A percentile compares a stretch with the other conserved stretches of the same genome.
These are phyloP conservation scores for Musca vetustissima DNA, from an alignment of 1,140 invertebrate genomes.

Conservation along the genomic window DNA sequence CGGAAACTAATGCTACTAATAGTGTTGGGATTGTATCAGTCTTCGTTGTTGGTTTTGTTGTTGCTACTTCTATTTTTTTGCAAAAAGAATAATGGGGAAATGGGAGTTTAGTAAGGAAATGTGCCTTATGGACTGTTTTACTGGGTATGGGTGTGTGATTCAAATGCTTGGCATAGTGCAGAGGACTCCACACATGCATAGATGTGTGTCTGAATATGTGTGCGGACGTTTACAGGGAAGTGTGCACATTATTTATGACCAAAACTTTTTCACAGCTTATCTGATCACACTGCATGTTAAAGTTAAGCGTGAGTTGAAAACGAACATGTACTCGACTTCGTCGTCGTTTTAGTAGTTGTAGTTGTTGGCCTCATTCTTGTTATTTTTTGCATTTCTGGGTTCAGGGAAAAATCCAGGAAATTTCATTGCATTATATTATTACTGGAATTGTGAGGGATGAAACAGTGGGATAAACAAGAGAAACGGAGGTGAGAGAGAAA, in stretches of 20 bases:
- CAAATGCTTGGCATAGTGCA: no score
- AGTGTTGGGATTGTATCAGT: slow-evolving; percentile 1
- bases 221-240: background rate
- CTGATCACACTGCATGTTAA: slow-evolving; percentile 18
- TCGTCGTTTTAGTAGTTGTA: no score
- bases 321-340: background rate
- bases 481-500: no score
- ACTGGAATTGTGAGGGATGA: no score
- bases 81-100: background rate
- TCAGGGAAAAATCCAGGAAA: background rate
- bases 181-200: background rate
- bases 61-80: no score
- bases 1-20: slow-evolving; percentile 15
- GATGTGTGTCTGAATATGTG: slow-evolving; percentile 1
- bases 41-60: no score
- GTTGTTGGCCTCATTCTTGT: background rate
- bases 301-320: slow-evolving; percentile 10
- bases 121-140: no score
- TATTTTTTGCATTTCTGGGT: background rate
- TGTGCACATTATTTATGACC: slow-evolving; percentile 31
- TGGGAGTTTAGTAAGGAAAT: no score
- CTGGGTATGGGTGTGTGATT: no score
- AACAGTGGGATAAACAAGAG: no score
- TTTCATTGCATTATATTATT: background rate
- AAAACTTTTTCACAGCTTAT: slow-evolving; percentile 29